A percentile compares a stretch with the other conserved stretches of the same genome.
These are phyloP conservation scores for Halictus ligatus DNA, from an alignment of 2,888 invertebrate species.

Conservation along the genomic window DNA sequence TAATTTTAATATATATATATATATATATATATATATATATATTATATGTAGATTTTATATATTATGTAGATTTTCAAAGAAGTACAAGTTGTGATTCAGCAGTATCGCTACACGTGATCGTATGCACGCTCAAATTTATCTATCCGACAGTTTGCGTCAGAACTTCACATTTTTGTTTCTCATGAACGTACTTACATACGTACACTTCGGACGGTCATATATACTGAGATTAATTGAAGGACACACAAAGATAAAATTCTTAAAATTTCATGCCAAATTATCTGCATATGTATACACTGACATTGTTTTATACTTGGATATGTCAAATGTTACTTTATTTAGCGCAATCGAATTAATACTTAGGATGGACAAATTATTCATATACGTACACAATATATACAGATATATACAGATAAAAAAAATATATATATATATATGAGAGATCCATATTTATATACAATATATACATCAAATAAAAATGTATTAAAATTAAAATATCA, in stretches of 20 bases:
- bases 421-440: too few species aligned
- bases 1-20: neutral
- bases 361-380: neutral
- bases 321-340: neutral
- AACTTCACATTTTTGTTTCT: neutral
- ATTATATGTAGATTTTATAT: too few species aligned
- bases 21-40: too few species aligned
- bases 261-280: neutral
- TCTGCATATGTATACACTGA: neutral
- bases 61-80: neutral
- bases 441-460: too few species aligned
- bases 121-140: conserved; percentile 33
- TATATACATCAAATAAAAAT: too few species aligned
- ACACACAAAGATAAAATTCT: neutral
- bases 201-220: neutral
- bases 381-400: too few species aligned
- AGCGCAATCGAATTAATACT: neutral
- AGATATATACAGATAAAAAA: too few species aligned
- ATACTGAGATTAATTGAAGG: neutral
- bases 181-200: neutral
- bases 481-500: too few species aligned
- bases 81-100: conserved; percentile 27
- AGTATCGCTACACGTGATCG: conserved; percentile 27
- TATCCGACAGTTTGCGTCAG: conserved; percentile 25
- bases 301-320: neutral